Conservation (phyloP, 2,797 vertebrate genomes). For the Sphenodon punctatus region DNA sequence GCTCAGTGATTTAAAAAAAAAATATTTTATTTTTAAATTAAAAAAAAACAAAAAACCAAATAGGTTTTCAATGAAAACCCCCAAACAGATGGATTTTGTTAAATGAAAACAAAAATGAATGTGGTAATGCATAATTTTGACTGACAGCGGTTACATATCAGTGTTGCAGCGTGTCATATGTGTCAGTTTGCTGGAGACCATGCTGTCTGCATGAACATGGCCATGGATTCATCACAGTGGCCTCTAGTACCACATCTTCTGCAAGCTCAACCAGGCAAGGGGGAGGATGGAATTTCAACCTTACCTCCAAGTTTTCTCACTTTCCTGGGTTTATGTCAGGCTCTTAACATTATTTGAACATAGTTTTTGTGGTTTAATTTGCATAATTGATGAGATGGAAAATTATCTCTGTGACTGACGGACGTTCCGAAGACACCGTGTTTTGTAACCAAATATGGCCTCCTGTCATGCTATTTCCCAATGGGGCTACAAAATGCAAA, state of each 20-base stretch:
- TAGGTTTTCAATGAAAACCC: too few relatives aligned
- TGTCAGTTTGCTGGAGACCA: not conserved
- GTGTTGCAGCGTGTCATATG: not conserved
- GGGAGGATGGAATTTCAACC: constrained; percentile 36
- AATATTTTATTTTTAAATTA: too few relatives aligned
- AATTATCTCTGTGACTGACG: constrained; percentile 73
- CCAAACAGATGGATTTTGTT: too few relatives aligned
- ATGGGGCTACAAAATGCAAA: constrained; percentile 50
- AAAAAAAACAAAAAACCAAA: too few relatives aligned
- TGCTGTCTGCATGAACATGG: constrained; percentile 15
- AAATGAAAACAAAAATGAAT: too few relatives aligned
- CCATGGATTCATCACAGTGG: not conserved
- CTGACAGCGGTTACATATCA: too few relatives aligned
- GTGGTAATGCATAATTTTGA: too few relatives aligned
- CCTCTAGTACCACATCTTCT: rapidly evolving
- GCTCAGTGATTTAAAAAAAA: too few relatives aligned
- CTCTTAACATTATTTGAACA: constrained; percentile 60
- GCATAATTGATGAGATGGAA: constrained; percentile 75
- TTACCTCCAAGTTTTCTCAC: constrained; percentile 34
- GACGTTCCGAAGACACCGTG: constrained; percentile 52
- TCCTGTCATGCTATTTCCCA: constrained; percentile 61
- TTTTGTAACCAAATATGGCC: constrained; percentile 62
- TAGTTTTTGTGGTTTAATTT: constrained; percentile 72
- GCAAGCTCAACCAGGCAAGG: not conserved
- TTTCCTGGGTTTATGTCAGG: constrained; percentile 64